phyloP scores from a whole-genome alignment of 1,140 invertebrate species.

The Temnothorax nylanderi region DNA sequence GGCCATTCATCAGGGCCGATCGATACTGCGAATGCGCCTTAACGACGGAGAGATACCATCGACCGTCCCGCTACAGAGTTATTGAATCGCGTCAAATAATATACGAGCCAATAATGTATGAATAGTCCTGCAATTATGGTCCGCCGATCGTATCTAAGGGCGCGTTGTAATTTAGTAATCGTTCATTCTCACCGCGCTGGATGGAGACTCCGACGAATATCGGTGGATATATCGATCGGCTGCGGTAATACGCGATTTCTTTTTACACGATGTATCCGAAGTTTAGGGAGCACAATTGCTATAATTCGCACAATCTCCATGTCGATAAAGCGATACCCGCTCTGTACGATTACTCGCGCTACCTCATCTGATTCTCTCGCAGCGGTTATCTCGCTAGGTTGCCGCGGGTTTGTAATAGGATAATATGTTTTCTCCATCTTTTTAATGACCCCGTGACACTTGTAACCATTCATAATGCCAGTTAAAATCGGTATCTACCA shows the following conservation, averaged over 20 bases:
- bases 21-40: constrained; percentile 80
- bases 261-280: constrained; percentile 1
- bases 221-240: not conserved
- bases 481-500: constrained; percentile 63
- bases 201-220: constrained; percentile 30
- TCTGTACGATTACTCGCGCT: constrained; percentile 26
- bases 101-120: constrained; percentile 82
- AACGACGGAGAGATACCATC: constrained; percentile 79
- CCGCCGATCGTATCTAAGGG: constrained; percentile 76
- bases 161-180: constrained; percentile 77
- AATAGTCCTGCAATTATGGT: constrained; percentile 81
- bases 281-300: not conserved
- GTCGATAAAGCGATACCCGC: not conserved
- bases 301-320: not conserved
- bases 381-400: constrained; percentile 25
- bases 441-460: constrained; percentile 45
- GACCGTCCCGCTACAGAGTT: constrained; percentile 74
- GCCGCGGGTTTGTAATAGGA: constrained; percentile 28
- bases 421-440: constrained; percentile 48
- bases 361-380: not conserved
- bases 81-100: constrained; percentile 83
- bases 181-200: constrained; percentile 63
- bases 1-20: constrained; percentile 78
- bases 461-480: constrained; percentile 57
- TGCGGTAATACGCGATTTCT: not conserved